Percentiles rank a stretch among this genome's conserved stretches.
Evolutionary conservation across 2,113 vertebrate species (phyloP).

Genomic region (Actenoides lindsayi): DNA sequence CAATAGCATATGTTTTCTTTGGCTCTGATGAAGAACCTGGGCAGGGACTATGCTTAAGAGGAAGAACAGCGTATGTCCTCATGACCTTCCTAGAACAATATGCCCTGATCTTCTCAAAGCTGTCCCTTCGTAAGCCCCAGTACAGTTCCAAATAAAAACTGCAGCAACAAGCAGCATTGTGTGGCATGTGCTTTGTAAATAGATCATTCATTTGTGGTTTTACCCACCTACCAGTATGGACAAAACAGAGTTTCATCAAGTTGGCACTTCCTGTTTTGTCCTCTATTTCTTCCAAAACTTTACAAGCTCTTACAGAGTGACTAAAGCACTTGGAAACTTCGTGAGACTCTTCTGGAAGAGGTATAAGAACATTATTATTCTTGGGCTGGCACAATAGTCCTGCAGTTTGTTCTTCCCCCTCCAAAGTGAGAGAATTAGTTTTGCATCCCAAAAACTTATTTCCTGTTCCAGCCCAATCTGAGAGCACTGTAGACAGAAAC

Average conservation of each 20-base stretch:
- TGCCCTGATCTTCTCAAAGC: not conserved
- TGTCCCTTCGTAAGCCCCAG: rapidly evolving
- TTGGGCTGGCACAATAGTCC: not conserved
- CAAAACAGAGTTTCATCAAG: not conserved
- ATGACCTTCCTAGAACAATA: not conserved
- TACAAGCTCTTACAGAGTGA: not conserved
- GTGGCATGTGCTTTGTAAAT: not conserved
- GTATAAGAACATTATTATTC: not conserved
- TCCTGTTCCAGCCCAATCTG: not conserved
- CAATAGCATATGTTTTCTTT: rapidly evolving
- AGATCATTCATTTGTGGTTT: not conserved
- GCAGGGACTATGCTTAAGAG: not conserved
- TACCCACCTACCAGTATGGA: not conserved
- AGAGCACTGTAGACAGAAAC: not conserved
- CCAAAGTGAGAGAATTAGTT: not conserved
- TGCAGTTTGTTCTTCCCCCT: not conserved
- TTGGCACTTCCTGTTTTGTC: not conserved
- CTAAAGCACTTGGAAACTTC: conserved; percentile 6
- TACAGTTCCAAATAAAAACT: not conserved
- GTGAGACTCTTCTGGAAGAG: not conserved
- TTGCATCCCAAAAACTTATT: conserved; percentile 31
- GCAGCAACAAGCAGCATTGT: not conserved
- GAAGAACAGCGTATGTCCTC: not conserved
- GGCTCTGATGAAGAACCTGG: not conserved
- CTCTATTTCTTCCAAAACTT: conserved; percentile 8